Percentiles rank a stretch among this genome's conserved stretches.
Evolutionary conservation across 2,888 invertebrate genomes (phyloP).

Genomic region (Sinhomidia bicolor): DNA sequence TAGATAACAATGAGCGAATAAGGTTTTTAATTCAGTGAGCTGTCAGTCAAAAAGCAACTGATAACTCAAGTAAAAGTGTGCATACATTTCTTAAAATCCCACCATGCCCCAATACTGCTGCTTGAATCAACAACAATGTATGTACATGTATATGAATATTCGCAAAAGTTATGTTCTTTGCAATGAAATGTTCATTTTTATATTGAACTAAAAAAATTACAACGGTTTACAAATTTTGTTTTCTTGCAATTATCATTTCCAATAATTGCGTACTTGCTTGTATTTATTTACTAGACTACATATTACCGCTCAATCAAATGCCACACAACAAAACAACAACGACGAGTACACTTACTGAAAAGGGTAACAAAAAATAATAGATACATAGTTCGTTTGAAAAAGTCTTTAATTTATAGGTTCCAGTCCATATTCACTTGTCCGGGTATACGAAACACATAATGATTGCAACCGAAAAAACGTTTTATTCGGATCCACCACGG

Average conservation of each 20-base stretch:
- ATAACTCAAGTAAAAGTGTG: too few relatives aligned
- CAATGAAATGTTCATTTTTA: too few relatives aligned
- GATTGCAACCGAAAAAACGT: background rate
- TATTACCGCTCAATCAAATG: background rate
- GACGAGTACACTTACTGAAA: conserved; percentile 21
- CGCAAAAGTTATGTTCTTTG: too few relatives aligned
- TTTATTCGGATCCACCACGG: conserved; percentile 20
- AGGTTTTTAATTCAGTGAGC: too few relatives aligned
- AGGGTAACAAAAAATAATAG: conserved; percentile 46
- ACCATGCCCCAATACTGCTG: too few relatives aligned
- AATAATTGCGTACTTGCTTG: conserved; percentile 35
- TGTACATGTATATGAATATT: background rate
- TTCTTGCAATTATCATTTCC: conserved; percentile 5
- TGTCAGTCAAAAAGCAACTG: too few relatives aligned
- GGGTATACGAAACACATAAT: background rate
- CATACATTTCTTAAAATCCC: too few relatives aligned
- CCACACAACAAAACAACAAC: background rate
- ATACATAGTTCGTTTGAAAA: background rate
- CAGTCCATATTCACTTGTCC: conserved; percentile 28
- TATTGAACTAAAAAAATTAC: too few relatives aligned
- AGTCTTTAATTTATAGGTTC: conserved; percentile 48
- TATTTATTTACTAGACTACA: conserved; percentile 21
- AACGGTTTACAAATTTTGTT: too few relatives aligned
- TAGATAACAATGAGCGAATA: too few relatives aligned
- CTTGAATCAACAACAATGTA: too few relatives aligned